Evolutionary conservation across 2,888 invertebrate species (phyloP).

Genomic region (Mellilla xanthometata): DNA sequence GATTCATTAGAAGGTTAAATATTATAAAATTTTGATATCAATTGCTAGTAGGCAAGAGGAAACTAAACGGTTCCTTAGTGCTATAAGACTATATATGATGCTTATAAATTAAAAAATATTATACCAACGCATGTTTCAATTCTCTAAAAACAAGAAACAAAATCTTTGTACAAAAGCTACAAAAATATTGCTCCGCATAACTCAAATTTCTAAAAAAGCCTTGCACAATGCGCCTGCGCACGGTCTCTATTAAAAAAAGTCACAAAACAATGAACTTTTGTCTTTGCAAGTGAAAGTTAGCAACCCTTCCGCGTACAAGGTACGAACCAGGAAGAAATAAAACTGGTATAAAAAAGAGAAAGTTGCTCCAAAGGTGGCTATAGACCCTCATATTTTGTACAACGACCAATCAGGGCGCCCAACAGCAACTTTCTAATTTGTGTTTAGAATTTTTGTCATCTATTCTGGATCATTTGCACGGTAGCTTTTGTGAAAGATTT

Average conservation of each 20-base stretch:
- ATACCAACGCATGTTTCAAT: not conserved
- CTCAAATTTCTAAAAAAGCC: constrained; percentile 20
- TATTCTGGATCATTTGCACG: constrained; percentile 60
- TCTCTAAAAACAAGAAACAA: not conserved
- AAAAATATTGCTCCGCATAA: constrained; percentile 2
- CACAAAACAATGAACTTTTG: constrained; percentile 46
- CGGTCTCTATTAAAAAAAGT: constrained; percentile 15
- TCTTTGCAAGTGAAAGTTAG: constrained; percentile 70
- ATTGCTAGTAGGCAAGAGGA: too few species aligned
- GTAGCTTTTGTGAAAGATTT: constrained; percentile 51
- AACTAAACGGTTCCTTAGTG: too few species aligned
- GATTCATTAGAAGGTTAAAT: too few species aligned
- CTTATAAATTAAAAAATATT: too few species aligned
- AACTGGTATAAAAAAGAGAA: constrained; percentile 80
- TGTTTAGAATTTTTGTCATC: constrained; percentile 50
- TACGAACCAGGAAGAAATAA: constrained; percentile 64
- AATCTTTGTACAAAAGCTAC: not conserved
- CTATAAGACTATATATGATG: too few species aligned
- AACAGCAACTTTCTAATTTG: constrained; percentile 73
- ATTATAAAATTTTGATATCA: too few species aligned
- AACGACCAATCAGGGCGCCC: constrained; percentile 61
- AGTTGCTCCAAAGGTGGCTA: constrained; percentile 61
- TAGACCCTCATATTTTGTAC: constrained; percentile 51
- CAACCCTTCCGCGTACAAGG: constrained; percentile 71
- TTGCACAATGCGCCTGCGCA: constrained; percentile 24